Base-by-base conservation (phyloP, 2,113 vertebrate species). In the Brachypodius melanocephalos region DNA sequence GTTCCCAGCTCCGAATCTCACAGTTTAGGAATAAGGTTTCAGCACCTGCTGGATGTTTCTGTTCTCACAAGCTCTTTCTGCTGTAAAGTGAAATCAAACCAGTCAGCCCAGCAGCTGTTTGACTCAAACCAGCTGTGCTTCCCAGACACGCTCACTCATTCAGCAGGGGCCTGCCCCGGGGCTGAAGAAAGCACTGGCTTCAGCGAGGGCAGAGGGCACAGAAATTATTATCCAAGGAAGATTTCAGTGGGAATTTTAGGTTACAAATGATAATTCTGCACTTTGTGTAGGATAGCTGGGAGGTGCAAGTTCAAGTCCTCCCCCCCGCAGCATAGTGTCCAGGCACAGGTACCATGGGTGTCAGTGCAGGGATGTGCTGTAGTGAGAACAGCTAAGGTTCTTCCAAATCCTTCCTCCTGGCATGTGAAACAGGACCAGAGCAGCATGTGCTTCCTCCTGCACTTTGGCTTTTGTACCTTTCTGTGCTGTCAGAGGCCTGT, bases 301-400 rank as follows among this genome's bases (percentile, higher is more conserved):
- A 63, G 65, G 8, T 58, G 18, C 18, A 38, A 40, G 40, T 29
- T 38, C 34, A 14, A 4, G 10, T 28, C 32, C 20, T 42, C 7
- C 78, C 42, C 32, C 32, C 2, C 5, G 3, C 5, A 43, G 32
- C 9, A 0, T 1, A 6, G 32, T 49, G 31, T 14, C 36, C 63
- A 24, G 28, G 31, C 29, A 8, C 20, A 22, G 63, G 8, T 8
- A 3, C 4, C 1, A 0, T 3, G 17, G 52, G 28, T 13, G 34
- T 19, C 57, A 16, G 36, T 1, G 10, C n/a, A 58, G 69, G 17
- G 26, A 28, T 26, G 7, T 25, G 3, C 16, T 0, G 2, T 7
- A 1, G 10, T 0, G 8, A 79, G 29, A 12, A 0, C 8, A 18
- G 22, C 17, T 12, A 16, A 48, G 34, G 5, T 36, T 42, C 24